phyloP scores from a whole-genome alignment of 53 echinoderm and acorn worm species.

The Arbacia lixula region DNA sequence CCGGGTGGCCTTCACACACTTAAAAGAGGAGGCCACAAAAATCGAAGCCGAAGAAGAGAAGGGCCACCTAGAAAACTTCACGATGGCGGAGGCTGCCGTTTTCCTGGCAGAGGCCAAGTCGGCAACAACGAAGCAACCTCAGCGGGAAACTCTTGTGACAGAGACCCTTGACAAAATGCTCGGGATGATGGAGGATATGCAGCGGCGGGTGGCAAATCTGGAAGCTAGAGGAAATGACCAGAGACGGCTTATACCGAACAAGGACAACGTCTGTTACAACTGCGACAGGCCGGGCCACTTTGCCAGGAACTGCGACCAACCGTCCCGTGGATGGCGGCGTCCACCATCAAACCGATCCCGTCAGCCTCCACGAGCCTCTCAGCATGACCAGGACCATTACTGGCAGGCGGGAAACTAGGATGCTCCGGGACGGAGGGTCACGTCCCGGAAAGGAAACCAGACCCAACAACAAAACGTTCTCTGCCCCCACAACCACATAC shows the following conservation, averaged over 20 bases:
- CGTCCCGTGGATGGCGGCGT: background rate
- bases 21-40: slow-evolving; percentile 3
- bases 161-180: background rate
- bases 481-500: no score
- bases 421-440: background rate
- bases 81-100: background rate
- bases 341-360: background rate
- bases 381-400: background rate
- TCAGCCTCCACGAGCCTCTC: background rate
- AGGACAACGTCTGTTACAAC: no score
- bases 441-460: background rate
- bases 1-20: background rate
- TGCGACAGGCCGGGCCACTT: background rate
- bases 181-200: no score
- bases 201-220: no score
- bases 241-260: no score
- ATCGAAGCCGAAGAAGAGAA: background rate
- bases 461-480: no score
- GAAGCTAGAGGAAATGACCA: no score
- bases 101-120: no score
- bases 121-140: no score
- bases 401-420: background rate
- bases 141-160: background rate
- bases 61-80: background rate
- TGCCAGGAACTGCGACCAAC: background rate